Conservation (phyloP, 2,797 vertebrate species). For the Muscicapa striata region DNA sequence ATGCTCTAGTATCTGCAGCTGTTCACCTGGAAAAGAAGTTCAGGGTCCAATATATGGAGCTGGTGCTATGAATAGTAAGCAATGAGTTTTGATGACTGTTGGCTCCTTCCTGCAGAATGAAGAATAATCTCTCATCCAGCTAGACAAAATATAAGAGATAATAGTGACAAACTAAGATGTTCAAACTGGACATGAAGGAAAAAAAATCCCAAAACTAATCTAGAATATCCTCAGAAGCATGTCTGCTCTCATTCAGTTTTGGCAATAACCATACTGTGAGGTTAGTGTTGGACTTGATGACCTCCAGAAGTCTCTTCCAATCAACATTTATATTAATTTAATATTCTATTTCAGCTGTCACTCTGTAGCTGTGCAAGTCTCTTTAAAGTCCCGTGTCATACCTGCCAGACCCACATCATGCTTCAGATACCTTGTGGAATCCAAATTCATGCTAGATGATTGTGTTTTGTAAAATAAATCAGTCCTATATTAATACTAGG, state of each 20-base stretch:
- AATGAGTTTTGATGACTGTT: background rate
- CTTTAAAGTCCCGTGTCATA: background rate
- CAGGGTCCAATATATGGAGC: background rate
- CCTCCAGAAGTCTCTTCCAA: background rate
- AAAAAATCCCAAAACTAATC: background rate
- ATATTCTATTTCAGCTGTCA: background rate
- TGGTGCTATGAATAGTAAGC: background rate
- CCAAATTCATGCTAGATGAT: background rate
- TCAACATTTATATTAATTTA: background rate
- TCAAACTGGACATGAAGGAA: background rate
- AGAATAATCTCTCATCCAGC: background rate
- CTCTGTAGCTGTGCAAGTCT: background rate
- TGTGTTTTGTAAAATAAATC: background rate
- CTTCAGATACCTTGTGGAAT: background rate
- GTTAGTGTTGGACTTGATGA: accelerated
- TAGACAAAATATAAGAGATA: background rate
- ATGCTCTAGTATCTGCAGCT: background rate
- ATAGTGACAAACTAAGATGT: background rate
- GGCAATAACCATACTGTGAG: background rate
- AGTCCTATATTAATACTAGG: background rate
- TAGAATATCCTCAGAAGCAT: background rate
- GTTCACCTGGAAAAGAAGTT: background rate
- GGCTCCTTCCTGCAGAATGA: background rate
- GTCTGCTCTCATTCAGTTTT: background rate
- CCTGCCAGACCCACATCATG: background rate